Conservation (phyloP, 2,888 invertebrate species). For the Parnassius glacialis region DNA sequence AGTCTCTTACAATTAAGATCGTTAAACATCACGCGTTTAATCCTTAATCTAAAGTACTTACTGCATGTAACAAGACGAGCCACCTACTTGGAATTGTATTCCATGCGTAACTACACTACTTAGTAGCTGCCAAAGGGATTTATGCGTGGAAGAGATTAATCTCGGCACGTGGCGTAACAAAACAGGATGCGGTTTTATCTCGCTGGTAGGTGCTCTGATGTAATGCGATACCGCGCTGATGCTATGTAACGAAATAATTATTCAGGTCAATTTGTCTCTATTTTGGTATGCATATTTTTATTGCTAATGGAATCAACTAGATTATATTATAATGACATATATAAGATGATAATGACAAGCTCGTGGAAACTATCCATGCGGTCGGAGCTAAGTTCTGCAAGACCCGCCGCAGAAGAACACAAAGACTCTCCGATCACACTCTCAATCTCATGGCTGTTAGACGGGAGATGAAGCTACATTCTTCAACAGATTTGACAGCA, state of each 20-base stretch:
- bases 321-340: too few species aligned
- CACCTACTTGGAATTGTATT: slow-evolving; percentile 26
- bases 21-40: slow-evolving; percentile 10
- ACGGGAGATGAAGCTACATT: too few species aligned
- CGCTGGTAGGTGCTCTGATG: slow-evolving; percentile 14
- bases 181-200: slow-evolving; percentile 30
- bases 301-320: too few species aligned
- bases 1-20: slow-evolving; percentile 10
- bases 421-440: too few species aligned
- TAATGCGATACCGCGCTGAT: slow-evolving; percentile 21
- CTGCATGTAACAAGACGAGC: slow-evolving; percentile 5
- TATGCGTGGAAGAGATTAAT: slow-evolving; percentile 30
- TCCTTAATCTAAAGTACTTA: slow-evolving; percentile 13
- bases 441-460: too few species aligned
- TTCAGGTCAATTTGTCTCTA: background rate
- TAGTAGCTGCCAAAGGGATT: slow-evolving; percentile 31
- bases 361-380: too few species aligned
- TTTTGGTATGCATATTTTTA: too few species aligned
- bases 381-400: too few species aligned
- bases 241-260: slow-evolving; percentile 6
- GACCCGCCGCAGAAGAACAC: too few species aligned
- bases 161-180: slow-evolving; percentile 28
- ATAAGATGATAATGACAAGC: too few species aligned
- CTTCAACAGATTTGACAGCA: too few species aligned
- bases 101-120: slow-evolving; percentile 31